Base-by-base conservation (phyloP, 2,797 vertebrate genomes). In the Oreochromis mossambicus region DNA sequence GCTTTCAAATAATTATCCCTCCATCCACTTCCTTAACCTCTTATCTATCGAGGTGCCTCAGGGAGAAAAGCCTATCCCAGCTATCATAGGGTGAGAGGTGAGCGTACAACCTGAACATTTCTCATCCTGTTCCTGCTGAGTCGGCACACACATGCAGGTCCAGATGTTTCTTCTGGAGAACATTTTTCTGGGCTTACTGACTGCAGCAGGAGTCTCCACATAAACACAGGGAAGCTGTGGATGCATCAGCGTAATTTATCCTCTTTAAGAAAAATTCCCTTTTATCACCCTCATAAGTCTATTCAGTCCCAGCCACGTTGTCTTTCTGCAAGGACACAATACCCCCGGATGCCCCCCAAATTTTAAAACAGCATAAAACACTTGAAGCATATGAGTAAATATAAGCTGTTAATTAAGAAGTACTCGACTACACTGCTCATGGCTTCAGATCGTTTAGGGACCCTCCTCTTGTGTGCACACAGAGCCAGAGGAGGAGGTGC, bases 1-100 rank as follows among this genome's bases (percentile, higher is more conserved):
- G 41, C 68, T 50, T 32, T 75, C 15, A 75, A 46, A 13, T 75
- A 50, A 50, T 75, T 75, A 50, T 32, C 68, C 43, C 4, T 29
- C 43, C 43, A 3, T 50, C 24, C 0, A 29, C 46, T 75, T n/a
- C 15, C 15, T 75, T 48, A 73, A 73, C 43, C 15, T 29, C 26
- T 50, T 75, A 5, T 29, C 41, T 48, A 17, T 48, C 1, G 6
- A 19, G 4, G 4, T 32, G 68, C 10, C 3, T 50, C 17, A 0
- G 10, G 43, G 68, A 6, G 24, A 2, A 10, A 12, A 75, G 6
- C 10, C 14, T 70, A 46, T 70, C 21, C 43, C 68, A 48, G 68
- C 43, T 75, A 48, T n/a, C 24, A 19, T 0, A 13, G 68, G 68
- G 24, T 29, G 43, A 75, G 68, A 75, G 26, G 68, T 32, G 43